Percentiles rank a stretch among this genome's conserved stretches.
Conservation (phyloP, 2,888 invertebrate genomes). For the Teinopalpus imperialis region DNA sequence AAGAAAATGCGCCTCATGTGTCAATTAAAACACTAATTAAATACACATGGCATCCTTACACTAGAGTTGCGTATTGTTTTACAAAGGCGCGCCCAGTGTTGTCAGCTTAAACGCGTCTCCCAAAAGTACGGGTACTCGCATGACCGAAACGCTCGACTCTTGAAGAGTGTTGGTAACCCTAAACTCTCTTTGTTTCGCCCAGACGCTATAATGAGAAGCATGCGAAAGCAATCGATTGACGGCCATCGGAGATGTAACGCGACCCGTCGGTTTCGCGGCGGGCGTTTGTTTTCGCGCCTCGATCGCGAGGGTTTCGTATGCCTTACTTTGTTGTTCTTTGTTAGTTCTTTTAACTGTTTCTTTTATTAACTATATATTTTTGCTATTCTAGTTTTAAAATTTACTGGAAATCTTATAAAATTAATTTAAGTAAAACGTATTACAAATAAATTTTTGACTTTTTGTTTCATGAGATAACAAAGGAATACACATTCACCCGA, state of each 20-base stretch:
- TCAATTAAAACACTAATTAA: constrained; percentile 20
- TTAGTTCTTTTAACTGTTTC: not conserved
- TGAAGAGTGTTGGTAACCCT: constrained; percentile 64
- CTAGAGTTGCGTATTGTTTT: constrained; percentile 41
- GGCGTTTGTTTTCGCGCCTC: constrained; percentile 27
- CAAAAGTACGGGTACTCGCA: constrained; percentile 62
- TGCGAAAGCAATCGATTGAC: constrained; percentile 73
- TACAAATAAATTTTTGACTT: too few relatives aligned
- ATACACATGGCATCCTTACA: constrained; percentile 15
- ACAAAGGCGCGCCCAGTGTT: constrained; percentile 49
- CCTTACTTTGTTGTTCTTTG: constrained; percentile 12
- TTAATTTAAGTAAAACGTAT: too few relatives aligned
- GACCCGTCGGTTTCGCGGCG: constrained; percentile 51
- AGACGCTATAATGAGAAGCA: constrained; percentile 78
- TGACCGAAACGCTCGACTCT: constrained; percentile 65
- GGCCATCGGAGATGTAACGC: constrained; percentile 67
- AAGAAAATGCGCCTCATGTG: not conserved
- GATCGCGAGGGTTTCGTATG: constrained; percentile 4
- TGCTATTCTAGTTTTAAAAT: too few relatives aligned
- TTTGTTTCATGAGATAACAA: too few relatives aligned
- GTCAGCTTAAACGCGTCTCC: constrained; percentile 55
- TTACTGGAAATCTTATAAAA: too few relatives aligned
- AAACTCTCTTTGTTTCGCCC: constrained; percentile 73
- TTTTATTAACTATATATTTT: too few relatives aligned
- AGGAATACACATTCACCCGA: too few relatives aligned